These are phyloP conservation scores for Ips typographus DNA, from an alignment of 1,140 invertebrate genomes.

Conservation along the genomic window DNA sequence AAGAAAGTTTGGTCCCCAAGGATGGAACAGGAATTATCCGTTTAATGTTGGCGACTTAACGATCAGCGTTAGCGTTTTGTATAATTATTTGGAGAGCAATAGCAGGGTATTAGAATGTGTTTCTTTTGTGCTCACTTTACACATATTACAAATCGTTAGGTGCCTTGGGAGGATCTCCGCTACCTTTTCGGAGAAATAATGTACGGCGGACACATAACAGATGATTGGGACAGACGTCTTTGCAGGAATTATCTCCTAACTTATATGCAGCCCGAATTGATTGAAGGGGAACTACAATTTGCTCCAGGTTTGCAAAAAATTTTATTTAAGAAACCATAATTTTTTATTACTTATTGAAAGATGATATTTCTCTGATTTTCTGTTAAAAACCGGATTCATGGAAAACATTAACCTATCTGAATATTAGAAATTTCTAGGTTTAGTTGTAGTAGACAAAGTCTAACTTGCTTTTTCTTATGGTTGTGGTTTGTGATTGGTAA, in stretches of 20 bases:
- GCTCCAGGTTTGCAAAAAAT: constrained; percentile 62
- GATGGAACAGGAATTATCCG: constrained; percentile 85
- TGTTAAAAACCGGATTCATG: not conserved
- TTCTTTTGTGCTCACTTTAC: not conserved
- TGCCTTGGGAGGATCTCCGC: constrained; percentile 91
- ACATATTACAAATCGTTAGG: constrained; percentile 58
- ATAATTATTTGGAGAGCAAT: constrained; percentile 91
- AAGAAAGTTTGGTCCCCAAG: constrained; percentile 91
- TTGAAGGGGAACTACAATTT: constrained; percentile 75
- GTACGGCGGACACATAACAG: constrained; percentile 98
- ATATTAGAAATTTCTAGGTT: too few species aligned
- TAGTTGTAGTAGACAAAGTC: too few species aligned
- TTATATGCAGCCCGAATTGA: constrained; percentile 87
- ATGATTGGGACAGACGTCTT: constrained; percentile 92
- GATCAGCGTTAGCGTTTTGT: constrained; percentile 88
- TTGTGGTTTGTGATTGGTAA: too few species aligned
- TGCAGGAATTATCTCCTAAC: constrained; percentile 93
- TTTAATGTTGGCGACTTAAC: constrained; percentile 87
- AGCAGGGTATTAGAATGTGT: constrained; percentile 54
- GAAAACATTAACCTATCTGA: too few species aligned
- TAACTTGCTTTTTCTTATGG: too few species aligned
- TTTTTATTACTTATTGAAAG: too few species aligned
- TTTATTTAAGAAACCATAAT: too few species aligned
- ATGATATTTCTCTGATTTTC: not conserved
- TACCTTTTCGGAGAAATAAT: constrained; percentile 96